A percentile compares a stretch with the other conserved stretches of the same genome.
phyloP scores from a whole-genome alignment of 2,797 vertebrate genomes.

The Falco concolor region DNA sequence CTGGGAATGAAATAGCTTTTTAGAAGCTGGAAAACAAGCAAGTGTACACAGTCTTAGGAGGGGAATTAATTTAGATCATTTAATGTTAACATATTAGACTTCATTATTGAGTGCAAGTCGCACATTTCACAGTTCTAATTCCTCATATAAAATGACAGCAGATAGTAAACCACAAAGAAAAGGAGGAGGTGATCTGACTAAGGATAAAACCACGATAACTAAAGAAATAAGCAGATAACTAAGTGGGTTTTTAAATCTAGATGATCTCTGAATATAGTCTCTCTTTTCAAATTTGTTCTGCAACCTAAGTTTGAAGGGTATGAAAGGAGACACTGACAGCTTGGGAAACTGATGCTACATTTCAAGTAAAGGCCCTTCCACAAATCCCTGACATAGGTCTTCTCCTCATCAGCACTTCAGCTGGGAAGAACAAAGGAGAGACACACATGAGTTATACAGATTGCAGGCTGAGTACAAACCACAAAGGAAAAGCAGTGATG shows the following conservation, averaged over 20 bases:
- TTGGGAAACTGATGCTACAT: not conserved
- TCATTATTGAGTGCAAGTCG: not conserved
- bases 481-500: not conserved
- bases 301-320: not conserved
- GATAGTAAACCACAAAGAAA: not conserved
- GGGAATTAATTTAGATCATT: conserved; percentile 12
- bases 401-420: not conserved
- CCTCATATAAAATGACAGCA: not conserved
- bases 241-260: not conserved
- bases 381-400: not conserved
- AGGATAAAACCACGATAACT: not conserved
- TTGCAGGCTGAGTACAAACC: not conserved
- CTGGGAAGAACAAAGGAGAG: not conserved
- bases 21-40: not conserved
- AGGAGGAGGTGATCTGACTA: not conserved
- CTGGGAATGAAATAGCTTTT: not conserved
- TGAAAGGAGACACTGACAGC: not conserved
- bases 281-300: not conserved
- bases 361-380: not conserved
- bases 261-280: not conserved
- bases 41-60: not conserved
- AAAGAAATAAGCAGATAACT: not conserved
- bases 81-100: not conserved
- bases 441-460: rapidly evolving
- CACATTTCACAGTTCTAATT: not conserved